Conservation (phyloP, 1,140 invertebrate genomes). For the Anadara kagoshimensis region DNA sequence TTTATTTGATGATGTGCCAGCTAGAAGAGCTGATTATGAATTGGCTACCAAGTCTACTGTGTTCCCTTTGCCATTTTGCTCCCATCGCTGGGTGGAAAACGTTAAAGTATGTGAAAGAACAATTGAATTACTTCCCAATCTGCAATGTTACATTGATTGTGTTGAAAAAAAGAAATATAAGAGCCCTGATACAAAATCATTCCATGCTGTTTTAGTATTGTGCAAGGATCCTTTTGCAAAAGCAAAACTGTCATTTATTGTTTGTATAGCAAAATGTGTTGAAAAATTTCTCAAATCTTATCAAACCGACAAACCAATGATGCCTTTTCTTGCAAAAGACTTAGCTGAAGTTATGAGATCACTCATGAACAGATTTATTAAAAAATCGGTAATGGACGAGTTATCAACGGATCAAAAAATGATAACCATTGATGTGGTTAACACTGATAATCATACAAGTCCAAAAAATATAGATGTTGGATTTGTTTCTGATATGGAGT, state of each 20-base stretch:
- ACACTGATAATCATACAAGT: constrained; percentile 15
- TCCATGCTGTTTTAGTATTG: constrained; percentile 10
- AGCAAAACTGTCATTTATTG: constrained; percentile 22
- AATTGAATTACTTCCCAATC: not conserved
- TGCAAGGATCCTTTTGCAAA: constrained; percentile 8
- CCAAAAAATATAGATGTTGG: constrained; percentile 24
- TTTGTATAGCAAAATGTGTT: constrained; percentile 12
- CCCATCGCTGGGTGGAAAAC: constrained; percentile 44
- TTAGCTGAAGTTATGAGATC: constrained; percentile 12
- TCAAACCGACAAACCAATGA: constrained; percentile 41
- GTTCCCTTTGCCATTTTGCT: constrained; percentile 26
- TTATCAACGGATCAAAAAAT: constrained; percentile 11
- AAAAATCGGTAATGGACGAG: constrained; percentile 7
- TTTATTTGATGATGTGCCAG: constrained; percentile 42
- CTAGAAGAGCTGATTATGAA: constrained; percentile 39
- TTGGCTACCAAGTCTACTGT: constrained; percentile 1
- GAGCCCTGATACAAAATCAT: constrained; percentile 34
- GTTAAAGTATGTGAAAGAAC: constrained; percentile 31
- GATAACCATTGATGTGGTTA: not conserved
- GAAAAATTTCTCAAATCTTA: constrained; percentile 19
- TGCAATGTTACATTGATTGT: constrained; percentile 29
- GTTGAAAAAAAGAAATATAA: constrained; percentile 27
- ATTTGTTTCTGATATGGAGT: constrained; percentile 22
- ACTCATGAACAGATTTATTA: constrained; percentile 25
- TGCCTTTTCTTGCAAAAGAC: constrained; percentile 29